phyloP scores from a whole-genome alignment of 2,113 vertebrate species.

The Esox niger region DNA sequence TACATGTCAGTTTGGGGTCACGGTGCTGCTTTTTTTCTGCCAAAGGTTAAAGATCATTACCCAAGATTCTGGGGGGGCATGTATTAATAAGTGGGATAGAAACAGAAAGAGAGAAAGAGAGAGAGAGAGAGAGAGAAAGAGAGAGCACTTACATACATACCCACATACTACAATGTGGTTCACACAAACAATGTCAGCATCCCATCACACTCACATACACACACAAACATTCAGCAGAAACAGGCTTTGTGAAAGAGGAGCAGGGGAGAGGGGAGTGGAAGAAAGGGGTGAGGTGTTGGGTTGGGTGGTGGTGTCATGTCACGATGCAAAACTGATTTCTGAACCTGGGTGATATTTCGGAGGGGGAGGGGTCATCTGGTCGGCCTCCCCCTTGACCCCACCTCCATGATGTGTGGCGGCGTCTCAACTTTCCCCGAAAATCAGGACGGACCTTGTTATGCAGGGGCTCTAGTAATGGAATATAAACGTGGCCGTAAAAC shows the following conservation, averaged over 20 bases:
- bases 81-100: constrained; percentile 63
- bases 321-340: constrained; percentile 77
- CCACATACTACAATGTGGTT: no score
- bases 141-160: no score
- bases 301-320: constrained; percentile 67
- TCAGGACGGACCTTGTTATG: constrained; percentile 68
- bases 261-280: constrained; percentile 36
- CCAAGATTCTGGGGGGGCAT: constrained; percentile 54
- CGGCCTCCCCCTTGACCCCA: constrained; percentile 66
- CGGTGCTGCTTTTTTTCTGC: constrained; percentile 69
- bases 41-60: constrained; percentile 70
- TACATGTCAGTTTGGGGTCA: constrained; percentile 64
- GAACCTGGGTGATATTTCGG: constrained; percentile 77
- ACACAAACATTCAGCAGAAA: constrained; percentile 41
- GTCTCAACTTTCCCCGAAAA: constrained; percentile 70
- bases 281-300: constrained; percentile 26
- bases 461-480: constrained; percentile 73
- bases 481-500: constrained; percentile 73
- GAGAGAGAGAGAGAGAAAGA: constrained; percentile 21
- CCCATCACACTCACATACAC: constrained; percentile 27
- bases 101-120: constrained; percentile 24
- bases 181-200: constrained; percentile 2
- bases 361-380: constrained; percentile 66
- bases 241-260: constrained; percentile 22
- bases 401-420: constrained; percentile 57